Base-by-base conservation (phyloP, 2,888 invertebrate species). In the Octodonta nipae region DNA sequence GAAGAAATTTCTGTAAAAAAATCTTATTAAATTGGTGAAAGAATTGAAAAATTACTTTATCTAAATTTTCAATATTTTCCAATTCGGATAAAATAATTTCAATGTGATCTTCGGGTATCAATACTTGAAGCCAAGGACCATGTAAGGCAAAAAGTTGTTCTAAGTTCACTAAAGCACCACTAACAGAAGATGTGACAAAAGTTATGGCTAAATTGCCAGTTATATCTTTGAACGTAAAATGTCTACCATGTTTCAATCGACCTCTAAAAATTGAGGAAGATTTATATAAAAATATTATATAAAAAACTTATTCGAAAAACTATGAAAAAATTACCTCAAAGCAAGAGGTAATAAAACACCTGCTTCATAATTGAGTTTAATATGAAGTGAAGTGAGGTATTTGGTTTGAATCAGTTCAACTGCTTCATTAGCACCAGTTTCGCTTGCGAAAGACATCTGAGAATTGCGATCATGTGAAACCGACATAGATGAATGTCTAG, bases 201-300 rank as follows among this genome's bases (percentile, higher is more conserved):
- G 92, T 91, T 11, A 89, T 73, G 0, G 87, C 87, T 7, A 78
- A 70, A 45, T 78, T 76, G 11, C 81, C 80, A 24, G 73, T 55
- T 14, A 77, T 70, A 13, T 78, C 78, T 58, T 89, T 89, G 64
- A 91, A 92, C 6, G 93, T 93, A 59, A 93, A 93, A 65, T 93
- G 92, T 2, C 87, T 71, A 1, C 87, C 88, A 53, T 87, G 89
- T 40, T 75, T 72, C 13, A 93, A 74, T 15, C 88, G 66, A 0
- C 82, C 83, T 43, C 82, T 81, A 52, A 14, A 49, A 49, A 34
- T n/a, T n/a, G n/a, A n/a, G n/a, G n/a, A n/a, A n/a, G n/a, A n/a
- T n/a, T n/a, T n/a, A n/a, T n/a, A n/a, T n/a, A n/a, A n/a, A n/a
- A n/a, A n/a, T n/a, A n/a, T n/a, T n/a, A n/a, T n/a, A n/a, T n/a